These are phyloP conservation scores for Achatina immaculata DNA, from an alignment of 1,140 invertebrate genomes.

Conservation along the genomic window DNA sequence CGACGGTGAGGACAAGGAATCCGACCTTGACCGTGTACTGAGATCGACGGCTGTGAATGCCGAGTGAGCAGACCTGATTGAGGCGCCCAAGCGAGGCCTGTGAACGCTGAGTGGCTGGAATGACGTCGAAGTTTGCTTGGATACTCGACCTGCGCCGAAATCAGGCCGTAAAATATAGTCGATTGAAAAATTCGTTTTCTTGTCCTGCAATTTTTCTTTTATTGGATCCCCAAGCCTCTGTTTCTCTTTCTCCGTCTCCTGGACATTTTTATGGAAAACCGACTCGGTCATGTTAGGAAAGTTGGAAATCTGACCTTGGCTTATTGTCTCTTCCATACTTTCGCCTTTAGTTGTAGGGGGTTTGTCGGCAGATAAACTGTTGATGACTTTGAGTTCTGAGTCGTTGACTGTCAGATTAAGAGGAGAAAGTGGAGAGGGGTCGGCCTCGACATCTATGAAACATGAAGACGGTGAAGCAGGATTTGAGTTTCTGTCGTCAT, in stretches of 20 bases:
- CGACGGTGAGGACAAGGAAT: background rate
- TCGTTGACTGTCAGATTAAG: slow-evolving; percentile 8
- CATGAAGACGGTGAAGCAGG: slow-evolving; percentile 12
- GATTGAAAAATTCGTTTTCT: slow-evolving; percentile 58
- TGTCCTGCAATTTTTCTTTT: background rate
- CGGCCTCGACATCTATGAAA: slow-evolving; percentile 27
- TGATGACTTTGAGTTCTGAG: background rate
- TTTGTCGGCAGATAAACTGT: background rate
- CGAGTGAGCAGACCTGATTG: slow-evolving; percentile 8
- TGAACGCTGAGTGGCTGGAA: background rate
- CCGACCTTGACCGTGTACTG: slow-evolving; percentile 9
- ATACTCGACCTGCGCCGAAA: slow-evolving; percentile 42
- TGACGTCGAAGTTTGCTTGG: background rate
- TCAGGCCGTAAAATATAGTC: slow-evolving; percentile 57
- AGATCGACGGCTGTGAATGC: slow-evolving; percentile 37
- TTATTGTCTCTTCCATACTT: too few relatives aligned
- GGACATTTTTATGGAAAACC: too few relatives aligned
- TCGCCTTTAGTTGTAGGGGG: too few relatives aligned
- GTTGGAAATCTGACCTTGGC: too few relatives aligned
- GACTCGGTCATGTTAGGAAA: too few relatives aligned
- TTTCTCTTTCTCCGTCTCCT: too few relatives aligned
- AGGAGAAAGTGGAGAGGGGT: slow-evolving; percentile 30
- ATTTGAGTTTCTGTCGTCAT: background rate
- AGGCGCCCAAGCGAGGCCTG: slow-evolving; percentile 1
- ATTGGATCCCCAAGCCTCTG: too few relatives aligned